phyloP scores from a whole-genome alignment of 37 sponge, comb jelly and placozoan species.

The Ephydatia muelleri region DNA sequence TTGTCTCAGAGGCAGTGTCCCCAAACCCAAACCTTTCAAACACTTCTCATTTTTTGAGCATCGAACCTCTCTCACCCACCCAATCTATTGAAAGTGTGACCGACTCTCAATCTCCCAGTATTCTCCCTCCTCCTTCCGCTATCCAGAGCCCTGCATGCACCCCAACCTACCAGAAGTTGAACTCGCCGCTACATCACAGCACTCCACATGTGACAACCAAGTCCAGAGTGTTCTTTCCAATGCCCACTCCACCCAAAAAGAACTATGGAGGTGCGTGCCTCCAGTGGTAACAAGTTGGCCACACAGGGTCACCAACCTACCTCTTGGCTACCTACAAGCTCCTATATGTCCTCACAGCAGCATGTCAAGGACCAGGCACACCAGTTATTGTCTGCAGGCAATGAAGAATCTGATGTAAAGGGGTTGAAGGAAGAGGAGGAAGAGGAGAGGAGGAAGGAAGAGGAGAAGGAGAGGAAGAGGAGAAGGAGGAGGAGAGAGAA shows the following conservation, averaged over 20 bases:
- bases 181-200: conserved; percentile 35
- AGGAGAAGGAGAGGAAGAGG: not conserved
- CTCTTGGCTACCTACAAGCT: not conserved
- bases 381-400: not conserved
- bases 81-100: not conserved
- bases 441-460: not conserved
- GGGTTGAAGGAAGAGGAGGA: not conserved
- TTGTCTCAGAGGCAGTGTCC: not conserved
- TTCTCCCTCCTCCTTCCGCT: conserved; percentile 8
- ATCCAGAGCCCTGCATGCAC: not conserved
- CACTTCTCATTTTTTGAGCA: not conserved
- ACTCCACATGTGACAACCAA: conserved; percentile 16
- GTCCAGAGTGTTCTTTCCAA: conserved; percentile 19
- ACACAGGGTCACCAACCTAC: not conserved
- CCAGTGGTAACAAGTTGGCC: not conserved
- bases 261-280: not conserved
- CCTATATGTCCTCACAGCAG: not conserved
- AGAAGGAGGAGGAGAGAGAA: too few relatives aligned
- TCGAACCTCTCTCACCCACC: not conserved
- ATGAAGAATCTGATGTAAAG: not conserved
- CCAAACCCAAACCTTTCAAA: not conserved
- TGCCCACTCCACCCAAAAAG: not conserved
- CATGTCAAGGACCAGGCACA: not conserved
- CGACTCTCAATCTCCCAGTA: not conserved
- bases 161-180: not conserved